Base-by-base conservation (phyloP, 2,888 invertebrate genomes). In the Cerastoderma edule region DNA sequence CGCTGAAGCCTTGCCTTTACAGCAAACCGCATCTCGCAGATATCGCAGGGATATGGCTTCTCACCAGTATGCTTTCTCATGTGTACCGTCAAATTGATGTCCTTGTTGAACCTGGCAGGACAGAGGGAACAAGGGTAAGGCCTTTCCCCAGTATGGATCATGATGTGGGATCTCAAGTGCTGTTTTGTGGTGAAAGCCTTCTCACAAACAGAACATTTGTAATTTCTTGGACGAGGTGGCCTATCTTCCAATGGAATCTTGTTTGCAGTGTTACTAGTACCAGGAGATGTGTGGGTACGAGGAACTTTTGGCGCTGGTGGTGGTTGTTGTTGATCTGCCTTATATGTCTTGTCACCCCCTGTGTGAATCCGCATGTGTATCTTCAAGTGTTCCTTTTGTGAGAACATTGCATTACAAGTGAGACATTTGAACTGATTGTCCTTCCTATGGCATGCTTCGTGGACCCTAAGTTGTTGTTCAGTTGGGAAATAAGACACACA, bases 401-500 rank as follows among this genome's bases (percentile, higher is more conserved):
- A 57, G 22, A 57, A 57, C 57, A 57, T 33, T 33, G 33, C 32
- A 57, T 57, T 57, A 57, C 57, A 57, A 19, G 57, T 57, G 19
- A 57, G 57, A 24, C 57, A 57, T 57, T 57, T 57, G 16, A 33
- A 57, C 33, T 57, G 57, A 35, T 57, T 57, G 22, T 57, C 57
- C 57, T 57, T 57, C 22, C 57, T 57, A 57, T 57, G 57, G 10
- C 57, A 57, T 16, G 57, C 57, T 57, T 57, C 57, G 35, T 57
- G 57, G 35, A 57, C n/a, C 30, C 28, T 32, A 6, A 57, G 57
- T 35, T 57, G 57, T 24, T 57, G 57, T 5, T 57, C 57, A 33
- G 57, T 57, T 57, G 57, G 57, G 24, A 60, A 60, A 19, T 60
- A 60, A 24, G 60, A 60, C 39, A 39, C 60, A 39, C 60, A 60